Conservation (phyloP, 1,140 invertebrate species). For the Pseudomyrmex dendroicus region DNA sequence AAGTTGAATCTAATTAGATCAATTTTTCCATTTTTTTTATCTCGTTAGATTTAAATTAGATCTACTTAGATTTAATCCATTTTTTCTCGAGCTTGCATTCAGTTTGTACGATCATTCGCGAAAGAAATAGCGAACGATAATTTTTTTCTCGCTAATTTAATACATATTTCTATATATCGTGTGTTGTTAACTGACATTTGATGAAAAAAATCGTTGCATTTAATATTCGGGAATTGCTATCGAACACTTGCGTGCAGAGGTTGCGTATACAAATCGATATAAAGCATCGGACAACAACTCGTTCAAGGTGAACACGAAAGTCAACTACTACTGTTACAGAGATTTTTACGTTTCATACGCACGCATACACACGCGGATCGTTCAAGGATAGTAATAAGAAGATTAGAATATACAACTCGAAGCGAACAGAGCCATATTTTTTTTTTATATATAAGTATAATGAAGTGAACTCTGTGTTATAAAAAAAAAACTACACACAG, state of each 20-base stretch:
- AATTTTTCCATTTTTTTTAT: too few relatives aligned
- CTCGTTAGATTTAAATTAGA: too few relatives aligned
- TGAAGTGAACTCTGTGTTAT: too few relatives aligned
- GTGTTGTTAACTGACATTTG: neutral
- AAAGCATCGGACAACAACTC: neutral
- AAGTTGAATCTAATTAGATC: too few relatives aligned
- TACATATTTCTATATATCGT: too few relatives aligned
- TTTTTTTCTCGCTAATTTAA: neutral
- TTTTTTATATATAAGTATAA: neutral
- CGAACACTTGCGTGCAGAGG: conserved; percentile 16
- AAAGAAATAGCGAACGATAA: neutral
- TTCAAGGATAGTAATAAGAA: neutral
- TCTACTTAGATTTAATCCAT: too few relatives aligned
- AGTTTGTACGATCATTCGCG: neutral
- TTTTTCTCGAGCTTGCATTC: too few relatives aligned
- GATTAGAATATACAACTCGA: neutral
- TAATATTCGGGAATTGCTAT: neutral
- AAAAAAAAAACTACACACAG: neutral
- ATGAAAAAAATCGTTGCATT: neutral
- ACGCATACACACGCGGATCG: neutral
- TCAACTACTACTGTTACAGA: neutral
- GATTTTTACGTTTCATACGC: neutral
- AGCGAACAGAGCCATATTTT: neutral
- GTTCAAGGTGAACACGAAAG: conserved; percentile 18
- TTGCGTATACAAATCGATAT: neutral